Conservation (phyloP, 2,797 vertebrate genomes). For the Paramormyrops hopkinsi region DNA sequence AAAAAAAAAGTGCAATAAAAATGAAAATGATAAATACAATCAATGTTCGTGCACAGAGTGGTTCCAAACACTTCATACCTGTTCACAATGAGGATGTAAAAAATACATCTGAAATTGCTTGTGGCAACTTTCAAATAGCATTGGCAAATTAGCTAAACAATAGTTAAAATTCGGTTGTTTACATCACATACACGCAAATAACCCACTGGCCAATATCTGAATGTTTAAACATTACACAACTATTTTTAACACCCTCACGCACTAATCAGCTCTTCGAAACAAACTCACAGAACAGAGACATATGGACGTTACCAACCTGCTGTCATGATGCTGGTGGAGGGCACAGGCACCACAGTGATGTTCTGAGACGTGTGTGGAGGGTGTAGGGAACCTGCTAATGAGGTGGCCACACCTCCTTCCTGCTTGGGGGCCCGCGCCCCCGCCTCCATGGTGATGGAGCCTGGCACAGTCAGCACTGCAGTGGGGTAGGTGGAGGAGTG, state of each 20-base stretch:
- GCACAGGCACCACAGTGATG: conserved; percentile 89
- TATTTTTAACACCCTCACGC: not conserved
- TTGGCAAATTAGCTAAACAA: not conserved
- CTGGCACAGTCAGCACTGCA: conserved; percentile 74
- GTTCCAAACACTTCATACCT: not conserved
- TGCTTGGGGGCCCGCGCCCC: conserved; percentile 62
- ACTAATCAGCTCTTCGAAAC: not conserved
- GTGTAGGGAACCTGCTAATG: conserved; percentile 68
- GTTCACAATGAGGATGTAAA: not conserved
- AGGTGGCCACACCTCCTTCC: conserved; percentile 43
- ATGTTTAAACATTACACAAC: not conserved
- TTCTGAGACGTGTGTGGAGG: conserved; percentile 89
- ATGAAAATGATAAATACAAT: not conserved
- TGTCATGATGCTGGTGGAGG: conserved; percentile 91
- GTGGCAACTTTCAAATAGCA: not conserved
- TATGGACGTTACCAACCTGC: conserved; percentile 64
- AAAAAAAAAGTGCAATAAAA: not conserved
- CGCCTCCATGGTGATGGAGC: conserved; percentile 73
- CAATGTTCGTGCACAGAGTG: not conserved
- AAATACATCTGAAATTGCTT: not conserved
- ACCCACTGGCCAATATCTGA: not conserved
- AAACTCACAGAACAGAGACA: not conserved
- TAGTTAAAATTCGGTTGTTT: not conserved
- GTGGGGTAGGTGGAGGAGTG: conserved; percentile 74
- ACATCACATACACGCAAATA: not conserved